Percentiles rank a stretch among this genome's conserved stretches.
These are phyloP conservation scores for Molanna angustata DNA, from an alignment of 2,888 invertebrate genomes.

Conservation along the genomic window DNA sequence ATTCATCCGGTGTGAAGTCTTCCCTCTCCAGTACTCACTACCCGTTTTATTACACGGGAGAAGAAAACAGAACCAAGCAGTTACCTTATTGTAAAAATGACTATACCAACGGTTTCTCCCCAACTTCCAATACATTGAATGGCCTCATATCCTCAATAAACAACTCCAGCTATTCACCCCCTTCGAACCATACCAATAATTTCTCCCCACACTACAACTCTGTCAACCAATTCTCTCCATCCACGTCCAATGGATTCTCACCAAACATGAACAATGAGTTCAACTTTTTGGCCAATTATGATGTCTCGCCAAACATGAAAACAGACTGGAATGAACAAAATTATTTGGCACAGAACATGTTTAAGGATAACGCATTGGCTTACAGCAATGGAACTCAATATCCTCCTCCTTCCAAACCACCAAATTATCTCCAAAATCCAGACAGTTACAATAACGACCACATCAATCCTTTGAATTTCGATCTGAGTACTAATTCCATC, in stretches of 20 bases:
- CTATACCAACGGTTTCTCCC: background rate
- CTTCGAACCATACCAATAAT: background rate
- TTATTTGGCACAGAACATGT: constrained; percentile 6
- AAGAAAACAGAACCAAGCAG: too few species aligned
- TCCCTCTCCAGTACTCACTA: too few species aligned
- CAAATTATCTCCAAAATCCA: constrained; percentile 41
- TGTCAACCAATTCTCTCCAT: background rate
- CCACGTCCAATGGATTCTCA: background rate
- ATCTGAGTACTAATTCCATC: constrained; percentile 42
- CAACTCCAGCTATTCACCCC: constrained; percentile 35
- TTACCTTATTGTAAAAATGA: too few species aligned
- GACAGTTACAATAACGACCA: constrained; percentile 48
- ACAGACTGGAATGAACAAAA: constrained; percentile 17
- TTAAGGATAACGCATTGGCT: constrained; percentile 4
- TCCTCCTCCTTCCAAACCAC: constrained; percentile 9
- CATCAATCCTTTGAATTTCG: constrained; percentile 44
- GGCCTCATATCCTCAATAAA: constrained; percentile 38
- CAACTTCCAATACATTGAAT: constrained; percentile 34
- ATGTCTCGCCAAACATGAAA: background rate
- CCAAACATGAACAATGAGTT: background rate
- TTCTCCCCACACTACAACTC: background rate
- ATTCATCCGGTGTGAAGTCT: too few species aligned
- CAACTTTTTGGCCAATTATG: background rate
- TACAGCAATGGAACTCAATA: constrained; percentile 1
- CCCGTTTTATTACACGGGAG: too few species aligned